Evolutionary conservation across 2,888 invertebrate species (phyloP).

Genomic region (Tubulanus polymorphus): DNA sequence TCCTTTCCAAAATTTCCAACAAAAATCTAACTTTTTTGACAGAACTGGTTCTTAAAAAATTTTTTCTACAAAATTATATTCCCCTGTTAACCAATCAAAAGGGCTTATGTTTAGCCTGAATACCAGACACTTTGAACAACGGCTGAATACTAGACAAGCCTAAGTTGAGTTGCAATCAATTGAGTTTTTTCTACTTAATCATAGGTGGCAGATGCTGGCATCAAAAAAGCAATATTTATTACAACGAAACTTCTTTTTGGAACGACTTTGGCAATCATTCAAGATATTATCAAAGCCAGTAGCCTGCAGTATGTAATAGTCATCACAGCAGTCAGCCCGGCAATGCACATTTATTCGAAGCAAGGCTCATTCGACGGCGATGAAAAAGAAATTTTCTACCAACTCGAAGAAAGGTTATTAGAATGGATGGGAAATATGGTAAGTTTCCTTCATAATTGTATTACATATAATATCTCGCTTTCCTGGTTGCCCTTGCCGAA

Average conservation of each 20-base stretch:
- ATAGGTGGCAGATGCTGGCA: slow-evolving; percentile 48
- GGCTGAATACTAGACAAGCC: too few relatives aligned
- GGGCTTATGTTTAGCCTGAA: too few relatives aligned
- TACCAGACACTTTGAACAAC: too few relatives aligned
- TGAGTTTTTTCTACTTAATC: slow-evolving; percentile 18
- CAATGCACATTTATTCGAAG: slow-evolving; percentile 57
- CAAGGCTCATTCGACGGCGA: slow-evolving; percentile 50
- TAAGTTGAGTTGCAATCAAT: too few relatives aligned
- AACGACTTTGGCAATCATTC: slow-evolving; percentile 60
- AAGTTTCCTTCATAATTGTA: slow-evolving; percentile 13
- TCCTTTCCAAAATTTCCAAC: too few relatives aligned
- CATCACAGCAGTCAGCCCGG: slow-evolving; percentile 60
- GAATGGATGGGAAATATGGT: slow-evolving; percentile 64
- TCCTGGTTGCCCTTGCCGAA: neutral
- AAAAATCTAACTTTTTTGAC: too few relatives aligned
- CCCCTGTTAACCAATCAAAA: too few relatives aligned
- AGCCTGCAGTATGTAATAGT: slow-evolving; percentile 63
- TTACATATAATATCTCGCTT: neutral
- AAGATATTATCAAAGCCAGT: slow-evolving; percentile 62
- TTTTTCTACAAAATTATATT: too few relatives aligned
- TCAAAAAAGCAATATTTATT: slow-evolving; percentile 59
- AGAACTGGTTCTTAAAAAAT: too few relatives aligned
- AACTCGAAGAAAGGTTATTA: slow-evolving; percentile 55
- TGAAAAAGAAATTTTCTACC: slow-evolving; percentile 40
- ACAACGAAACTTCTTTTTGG: slow-evolving; percentile 60